Evolutionary conservation across 2,888 invertebrate genomes (phyloP).

Genomic region (Agriotes lineatus): DNA sequence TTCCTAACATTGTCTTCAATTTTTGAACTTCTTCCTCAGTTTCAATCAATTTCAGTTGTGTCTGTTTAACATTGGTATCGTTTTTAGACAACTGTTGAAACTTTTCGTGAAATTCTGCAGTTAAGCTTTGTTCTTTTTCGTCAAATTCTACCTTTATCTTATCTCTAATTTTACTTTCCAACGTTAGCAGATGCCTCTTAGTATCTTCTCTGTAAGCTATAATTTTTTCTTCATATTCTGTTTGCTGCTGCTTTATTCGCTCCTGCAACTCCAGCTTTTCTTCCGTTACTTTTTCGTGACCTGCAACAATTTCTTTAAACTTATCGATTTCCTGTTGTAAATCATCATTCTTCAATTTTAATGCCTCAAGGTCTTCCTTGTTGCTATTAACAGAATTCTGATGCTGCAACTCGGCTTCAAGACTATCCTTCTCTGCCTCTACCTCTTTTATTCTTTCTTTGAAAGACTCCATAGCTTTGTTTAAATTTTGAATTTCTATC

Average conservation of each 20-base stretch:
- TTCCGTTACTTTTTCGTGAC: constrained; percentile 39
- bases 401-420: constrained; percentile 1
- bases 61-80: constrained; percentile 59
- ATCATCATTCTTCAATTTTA: background rate
- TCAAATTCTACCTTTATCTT: constrained; percentile 53
- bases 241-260: constrained; percentile 63
- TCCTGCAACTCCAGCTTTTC: constrained; percentile 24
- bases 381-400: background rate
- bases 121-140: constrained; percentile 52
- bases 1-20: constrained; percentile 64
- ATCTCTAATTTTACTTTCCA: constrained; percentile 58
- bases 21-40: constrained; percentile 65
- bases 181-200: constrained; percentile 56
- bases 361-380: background rate
- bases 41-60: constrained; percentile 68
- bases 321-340: constrained; percentile 15
- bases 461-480: constrained; percentile 40
- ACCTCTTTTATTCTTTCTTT: constrained; percentile 50
- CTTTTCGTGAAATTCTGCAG: constrained; percentile 55
- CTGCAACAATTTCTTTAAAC: background rate
- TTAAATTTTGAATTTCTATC: constrained; percentile 51
- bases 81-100: constrained; percentile 52
- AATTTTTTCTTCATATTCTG: constrained; percentile 66
- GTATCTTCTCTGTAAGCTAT: constrained; percentile 67
- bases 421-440: constrained; percentile 15